phyloP scores from a whole-genome alignment of 2,888 invertebrate genomes.

The Scaptomyza polygonia region DNA sequence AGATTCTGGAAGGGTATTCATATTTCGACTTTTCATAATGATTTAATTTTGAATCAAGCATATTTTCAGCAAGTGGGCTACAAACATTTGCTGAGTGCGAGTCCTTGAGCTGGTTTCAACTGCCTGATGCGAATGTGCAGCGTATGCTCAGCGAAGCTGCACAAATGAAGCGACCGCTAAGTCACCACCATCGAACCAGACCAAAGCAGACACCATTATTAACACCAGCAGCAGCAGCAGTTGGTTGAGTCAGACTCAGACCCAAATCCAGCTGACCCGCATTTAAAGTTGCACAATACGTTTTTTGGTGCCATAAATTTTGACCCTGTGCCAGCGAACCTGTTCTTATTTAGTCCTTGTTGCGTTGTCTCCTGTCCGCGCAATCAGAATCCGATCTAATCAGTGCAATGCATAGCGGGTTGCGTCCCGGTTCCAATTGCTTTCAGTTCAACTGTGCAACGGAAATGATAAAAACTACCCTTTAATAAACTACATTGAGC shows the following conservation, averaged over 20 bases:
- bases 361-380: conserved; percentile 40
- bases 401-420: conserved; percentile 66
- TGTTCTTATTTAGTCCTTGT: conserved; percentile 47
- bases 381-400: conserved; percentile 78
- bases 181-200: conserved; percentile 70
- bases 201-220: conserved; percentile 49
- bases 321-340: conserved; percentile 59
- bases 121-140: conserved; percentile 70
- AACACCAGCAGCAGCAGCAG: conserved; percentile 48
- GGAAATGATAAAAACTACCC: conserved; percentile 84
- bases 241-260: conserved; percentile 36
- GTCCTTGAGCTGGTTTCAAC: conserved; percentile 27
- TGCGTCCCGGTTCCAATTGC: conserved; percentile 65
- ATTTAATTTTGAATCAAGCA: conserved; percentile 44
- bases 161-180: conserved; percentile 82
- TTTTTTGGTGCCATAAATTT: conserved; percentile 82
- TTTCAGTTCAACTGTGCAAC: conserved; percentile 68
- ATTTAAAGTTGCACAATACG: conserved; percentile 83
- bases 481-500: conserved; percentile 70
- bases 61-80: conserved; percentile 65
- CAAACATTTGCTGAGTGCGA: conserved; percentile 52
- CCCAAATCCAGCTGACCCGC: conserved; percentile 66
- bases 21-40: conserved; percentile 5
- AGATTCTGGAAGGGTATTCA: conserved; percentile 21
- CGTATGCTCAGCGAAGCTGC: conserved; percentile 82